These are phyloP conservation scores for Cyprinella venusta DNA, from an alignment of 2,797 vertebrate genomes.

Conservation along the genomic window DNA sequence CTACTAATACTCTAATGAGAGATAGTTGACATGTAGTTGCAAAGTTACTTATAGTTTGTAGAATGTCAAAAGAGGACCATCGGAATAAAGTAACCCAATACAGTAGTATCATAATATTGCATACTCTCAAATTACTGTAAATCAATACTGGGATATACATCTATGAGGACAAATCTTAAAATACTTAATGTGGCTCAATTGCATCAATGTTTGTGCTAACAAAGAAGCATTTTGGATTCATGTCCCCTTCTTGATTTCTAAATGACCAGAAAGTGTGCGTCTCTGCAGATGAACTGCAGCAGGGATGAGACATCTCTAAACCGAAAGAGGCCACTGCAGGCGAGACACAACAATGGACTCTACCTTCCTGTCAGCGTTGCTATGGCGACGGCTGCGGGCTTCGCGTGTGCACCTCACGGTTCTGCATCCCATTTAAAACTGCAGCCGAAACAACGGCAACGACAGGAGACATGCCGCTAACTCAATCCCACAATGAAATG, in stretches of 20 bases:
- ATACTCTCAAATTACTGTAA: background rate
- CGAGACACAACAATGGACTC: slow-evolving; percentile 56
- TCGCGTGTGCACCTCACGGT: slow-evolving; percentile 30
- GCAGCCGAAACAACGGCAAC: slow-evolving; percentile 39
- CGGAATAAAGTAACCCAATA: background rate
- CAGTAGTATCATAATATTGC: background rate
- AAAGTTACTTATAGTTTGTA: background rate
- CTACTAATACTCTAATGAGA: background rate
- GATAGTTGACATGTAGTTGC: background rate
- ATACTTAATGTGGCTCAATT: background rate
- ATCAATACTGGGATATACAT: background rate
- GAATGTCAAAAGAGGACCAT: background rate
- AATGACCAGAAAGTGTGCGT: background rate
- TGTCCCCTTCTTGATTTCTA: background rate
- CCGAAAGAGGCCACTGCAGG: slow-evolving; percentile 54
- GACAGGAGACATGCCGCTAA: background rate
- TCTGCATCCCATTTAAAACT: slow-evolving; percentile 56
- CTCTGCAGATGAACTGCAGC: slow-evolving; percentile 14
- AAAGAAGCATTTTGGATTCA: background rate
- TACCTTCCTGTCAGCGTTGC: slow-evolving; percentile 56
- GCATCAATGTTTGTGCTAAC: background rate
- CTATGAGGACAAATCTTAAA: background rate
- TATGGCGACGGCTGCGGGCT: slow-evolving; percentile 60
- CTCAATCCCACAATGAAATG: background rate
- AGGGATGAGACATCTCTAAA: slow-evolving; percentile 19